Conservation (phyloP, 2,797 vertebrate genomes). For the Alca torda region DNA sequence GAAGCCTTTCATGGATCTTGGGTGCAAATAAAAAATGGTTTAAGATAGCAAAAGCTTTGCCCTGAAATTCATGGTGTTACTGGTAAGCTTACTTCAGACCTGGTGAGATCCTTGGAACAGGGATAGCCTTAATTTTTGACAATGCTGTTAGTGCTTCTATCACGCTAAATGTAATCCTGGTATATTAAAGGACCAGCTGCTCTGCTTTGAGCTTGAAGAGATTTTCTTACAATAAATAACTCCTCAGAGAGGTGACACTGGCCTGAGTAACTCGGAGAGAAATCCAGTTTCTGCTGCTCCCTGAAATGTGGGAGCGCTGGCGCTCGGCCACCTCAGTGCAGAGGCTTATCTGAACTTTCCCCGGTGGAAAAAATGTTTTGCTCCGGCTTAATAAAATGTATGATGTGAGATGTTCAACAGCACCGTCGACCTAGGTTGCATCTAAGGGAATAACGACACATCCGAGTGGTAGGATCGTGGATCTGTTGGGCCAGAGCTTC, state of each 20-base stretch:
- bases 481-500: background rate
- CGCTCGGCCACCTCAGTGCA: rapidly evolving
- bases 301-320: background rate
- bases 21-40: background rate
- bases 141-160: background rate
- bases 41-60: background rate
- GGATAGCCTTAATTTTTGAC: background rate
- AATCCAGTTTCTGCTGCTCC: background rate
- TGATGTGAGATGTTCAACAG: background rate
- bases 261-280: background rate
- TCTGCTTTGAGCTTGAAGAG: background rate
- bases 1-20: background rate
- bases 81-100: background rate
- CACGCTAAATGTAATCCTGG: background rate
- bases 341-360: background rate
- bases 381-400: background rate
- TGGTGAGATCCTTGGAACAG: background rate
- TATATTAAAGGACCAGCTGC: background rate
- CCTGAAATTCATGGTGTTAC: background rate
- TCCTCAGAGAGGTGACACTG: background rate
- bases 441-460: background rate
- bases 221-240: background rate
- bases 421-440: rapidly evolving
- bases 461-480: background rate
- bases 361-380: background rate